These are phyloP conservation scores for Tinea semifulvella DNA, from an alignment of 2,888 invertebrate species.

Conservation along the genomic window DNA sequence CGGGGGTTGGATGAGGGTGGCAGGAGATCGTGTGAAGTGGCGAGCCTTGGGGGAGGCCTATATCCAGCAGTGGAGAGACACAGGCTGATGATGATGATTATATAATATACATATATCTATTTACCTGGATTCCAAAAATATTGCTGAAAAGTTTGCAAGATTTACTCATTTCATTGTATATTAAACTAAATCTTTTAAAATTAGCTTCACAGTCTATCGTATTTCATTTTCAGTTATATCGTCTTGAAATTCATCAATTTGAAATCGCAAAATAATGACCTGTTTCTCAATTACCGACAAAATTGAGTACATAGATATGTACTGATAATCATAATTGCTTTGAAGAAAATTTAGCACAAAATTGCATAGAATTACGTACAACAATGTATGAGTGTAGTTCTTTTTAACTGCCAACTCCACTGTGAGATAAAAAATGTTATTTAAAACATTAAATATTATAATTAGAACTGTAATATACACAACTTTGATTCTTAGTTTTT, in stretches of 20 bases:
- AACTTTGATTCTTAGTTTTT: neutral
- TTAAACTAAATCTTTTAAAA: neutral
- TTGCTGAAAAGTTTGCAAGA: neutral
- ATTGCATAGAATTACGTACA: neutral
- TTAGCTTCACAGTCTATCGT: neutral
- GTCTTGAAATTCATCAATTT: neutral
- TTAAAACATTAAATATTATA: neutral
- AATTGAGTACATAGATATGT: neutral
- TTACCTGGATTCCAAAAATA: neutral
- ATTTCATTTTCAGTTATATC: neutral
- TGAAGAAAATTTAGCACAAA: neutral
- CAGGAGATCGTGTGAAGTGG: too few species aligned
- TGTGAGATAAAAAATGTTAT: neutral
- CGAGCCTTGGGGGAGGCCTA: too few species aligned
- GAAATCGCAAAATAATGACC: neutral
- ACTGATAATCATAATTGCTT: neutral
- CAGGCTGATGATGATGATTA: too few species aligned
- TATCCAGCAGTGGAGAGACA: too few species aligned
- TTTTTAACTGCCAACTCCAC: neutral
- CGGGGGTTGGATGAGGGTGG: too few species aligned
- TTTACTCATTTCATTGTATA: neutral
- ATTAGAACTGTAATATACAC: neutral
- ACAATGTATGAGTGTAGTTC: neutral
- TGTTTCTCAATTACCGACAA: neutral
- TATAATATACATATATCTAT: too few species aligned